Evolutionary conservation across 1,140 invertebrate species (phyloP), one percentile per base, ranked within the genome.

Genomic region (Triops cancriformis): DNA sequence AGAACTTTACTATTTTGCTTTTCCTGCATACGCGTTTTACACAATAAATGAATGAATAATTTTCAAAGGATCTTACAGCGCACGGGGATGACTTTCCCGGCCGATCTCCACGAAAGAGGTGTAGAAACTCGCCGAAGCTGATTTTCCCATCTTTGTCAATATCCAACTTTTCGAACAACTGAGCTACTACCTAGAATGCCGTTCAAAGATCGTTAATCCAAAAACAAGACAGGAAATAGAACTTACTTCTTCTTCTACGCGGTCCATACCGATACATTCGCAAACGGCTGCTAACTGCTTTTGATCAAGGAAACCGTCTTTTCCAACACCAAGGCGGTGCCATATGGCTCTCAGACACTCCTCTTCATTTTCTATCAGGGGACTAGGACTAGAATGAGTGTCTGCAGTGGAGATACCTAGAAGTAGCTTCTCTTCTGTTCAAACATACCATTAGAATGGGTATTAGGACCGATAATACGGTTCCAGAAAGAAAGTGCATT

Each of bases 121-220:
- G 83, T 9, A 91, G 81, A 82, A 92, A 90, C 80, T 92, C 90
- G 43, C 89, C 86, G 81, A 92, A 90, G 81, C 87, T 90, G 43
- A 92, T 90, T 78, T 86, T 85, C 14, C 89, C 89, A 84, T 92
- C 89, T 75, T 86, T 84, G 82, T 92, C 89, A 12, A 86, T 82
- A 80, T 90, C 88, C 9, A 91, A 83, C 80, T 89, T 89, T 43
- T 89, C 87, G 82, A 92, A 92, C 18, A 92, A 84, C 80, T 91
- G 88, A 78, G 88, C 83, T 23, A 91, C 85, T 73, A 87, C 85
- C 88, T 89, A 80, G 18, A 80, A 81, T 72, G 79, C 37, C 43
- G 76, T 73, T n/a, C 72, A 73, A 72, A 73, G 5, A 11, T 73
- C 10, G 28, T 74, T 18, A 74, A 74, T 31, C 14, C n/a, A 18